Evolutionary conservation across 2,113 vertebrate genomes (phyloP), one percentile per base, ranked within the genome.

Genomic region (Saimiri boliviensis): DNA sequence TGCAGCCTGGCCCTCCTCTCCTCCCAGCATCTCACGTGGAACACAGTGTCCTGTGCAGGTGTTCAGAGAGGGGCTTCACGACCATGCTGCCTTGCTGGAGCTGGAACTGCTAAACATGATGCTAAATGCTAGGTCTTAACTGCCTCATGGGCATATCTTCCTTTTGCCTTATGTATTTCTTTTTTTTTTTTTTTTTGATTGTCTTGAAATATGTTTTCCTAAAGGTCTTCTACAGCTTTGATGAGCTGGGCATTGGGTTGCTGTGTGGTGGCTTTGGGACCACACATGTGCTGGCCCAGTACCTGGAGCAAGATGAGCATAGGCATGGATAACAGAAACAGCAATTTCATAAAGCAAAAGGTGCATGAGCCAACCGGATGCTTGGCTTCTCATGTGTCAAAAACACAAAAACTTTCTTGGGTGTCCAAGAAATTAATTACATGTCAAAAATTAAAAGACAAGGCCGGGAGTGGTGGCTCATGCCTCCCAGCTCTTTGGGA

Each of bases 201-300:
- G 2, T 21, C 27, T 68, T 56, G 66, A 49, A 17, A 6, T 27
- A 14, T 2, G 10, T 89, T 54, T 49, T 37, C 7, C 2, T 11
- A 1, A 35, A 49, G 35, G 35, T 35, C 45, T 52, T 23, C 40
- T 79, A 30, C 3, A 37, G 45, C 6, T 20, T 17, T 1, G 1
- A 0, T 2, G 70, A 54, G 5, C 20, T 49, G 23, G 10, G 49
- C 1, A 3, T 32, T 6, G 0, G 12, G 6, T 3, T 7, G 12
- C 27, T 20, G 66, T 32, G 37, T n/a, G 13, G 32, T 14, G 6
- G n/a, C 49, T 71, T 87, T 56, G 49, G 42, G 49, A 32, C 4
- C 17, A n/a, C 27, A 2, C 2, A 0, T 1, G 3, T 9, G 0
- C 1, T 45, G 52, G 54, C 16, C 47, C 30, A 4, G 30, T 0